Evolutionary conservation across 2,797 vertebrate genomes (phyloP).

Genomic region (Ctenochaetus hawaiiensis): DNA sequence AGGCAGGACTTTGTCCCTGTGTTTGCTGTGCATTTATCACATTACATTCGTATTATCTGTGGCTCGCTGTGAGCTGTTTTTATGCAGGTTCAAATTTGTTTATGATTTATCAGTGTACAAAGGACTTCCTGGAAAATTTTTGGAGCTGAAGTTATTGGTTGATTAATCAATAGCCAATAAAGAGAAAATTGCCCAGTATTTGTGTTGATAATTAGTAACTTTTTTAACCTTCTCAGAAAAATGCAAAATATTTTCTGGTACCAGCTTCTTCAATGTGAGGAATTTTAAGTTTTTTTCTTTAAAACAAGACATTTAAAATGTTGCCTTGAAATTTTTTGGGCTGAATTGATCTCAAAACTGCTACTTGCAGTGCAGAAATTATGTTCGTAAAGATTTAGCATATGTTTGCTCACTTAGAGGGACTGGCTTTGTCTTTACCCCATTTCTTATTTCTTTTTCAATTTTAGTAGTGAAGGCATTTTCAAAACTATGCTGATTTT

Average conservation of each 20-base stretch:
- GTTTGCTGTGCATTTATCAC: constrained; percentile 13
- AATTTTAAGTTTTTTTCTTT: background rate
- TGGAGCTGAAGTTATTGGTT: background rate
- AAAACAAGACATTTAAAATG: background rate
- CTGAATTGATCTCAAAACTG: background rate
- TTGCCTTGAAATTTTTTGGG: background rate
- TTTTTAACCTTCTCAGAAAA: background rate
- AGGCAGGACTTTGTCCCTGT: constrained; percentile 15
- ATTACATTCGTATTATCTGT: constrained; percentile 25
- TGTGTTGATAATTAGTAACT: too few species aligned
- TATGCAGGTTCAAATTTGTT: background rate
- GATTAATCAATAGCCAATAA: too few species aligned
- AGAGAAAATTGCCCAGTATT: background rate
- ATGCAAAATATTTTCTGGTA: background rate
- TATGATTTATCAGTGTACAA: background rate
- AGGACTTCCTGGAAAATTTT: background rate
- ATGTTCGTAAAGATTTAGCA: too few species aligned
- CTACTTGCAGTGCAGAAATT: background rate
- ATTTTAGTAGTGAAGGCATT: background rate
- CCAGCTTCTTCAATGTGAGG: background rate
- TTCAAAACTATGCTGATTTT: background rate
- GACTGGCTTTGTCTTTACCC: background rate
- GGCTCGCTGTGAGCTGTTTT: constrained; percentile 1
- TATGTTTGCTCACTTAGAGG: background rate
- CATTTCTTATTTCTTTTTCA: background rate